These are phyloP conservation scores for Geopemphigus sp. DNA, from an alignment of 1,140 invertebrate genomes.

Conservation along the genomic window DNA sequence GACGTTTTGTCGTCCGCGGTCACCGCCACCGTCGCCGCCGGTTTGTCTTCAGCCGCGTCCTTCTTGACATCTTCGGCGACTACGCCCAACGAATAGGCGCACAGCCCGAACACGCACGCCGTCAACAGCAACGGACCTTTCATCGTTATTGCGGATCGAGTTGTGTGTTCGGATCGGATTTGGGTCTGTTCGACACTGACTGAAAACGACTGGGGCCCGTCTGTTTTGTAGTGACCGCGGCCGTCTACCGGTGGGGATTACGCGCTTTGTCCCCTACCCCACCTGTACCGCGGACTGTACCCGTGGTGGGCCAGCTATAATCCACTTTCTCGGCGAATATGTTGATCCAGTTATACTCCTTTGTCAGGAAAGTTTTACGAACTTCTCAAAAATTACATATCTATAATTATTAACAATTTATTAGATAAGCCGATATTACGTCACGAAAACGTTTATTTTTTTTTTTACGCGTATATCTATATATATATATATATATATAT, in stretches of 20 bases:
- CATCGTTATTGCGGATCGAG: not conserved
- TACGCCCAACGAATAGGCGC: conserved; percentile 22
- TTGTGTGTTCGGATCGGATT: not conserved
- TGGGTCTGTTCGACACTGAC: not conserved
- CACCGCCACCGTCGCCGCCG: not conserved
- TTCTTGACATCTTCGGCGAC: not conserved
- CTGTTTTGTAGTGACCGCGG: not conserved
- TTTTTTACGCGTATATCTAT: too few species aligned
- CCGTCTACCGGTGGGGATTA: not conserved
- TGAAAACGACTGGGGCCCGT: not conserved
- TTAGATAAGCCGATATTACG: too few species aligned
- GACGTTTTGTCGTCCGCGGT: conserved; percentile 14
- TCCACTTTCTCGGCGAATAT: not conserved
- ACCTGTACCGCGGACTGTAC: too few species aligned
- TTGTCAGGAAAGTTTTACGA: too few species aligned
- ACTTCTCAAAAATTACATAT: too few species aligned
- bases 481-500: too few species aligned
- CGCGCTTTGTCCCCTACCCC: not conserved
- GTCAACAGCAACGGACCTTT: conserved; percentile 24
- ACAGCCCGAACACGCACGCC: conserved; percentile 28
- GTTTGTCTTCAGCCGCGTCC: not conserved
- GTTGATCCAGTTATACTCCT: conserved; percentile 25
- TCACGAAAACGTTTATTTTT: too few species aligned
- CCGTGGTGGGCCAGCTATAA: too few species aligned
- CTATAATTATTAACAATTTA: too few species aligned